Evolutionary conservation across 2,888 invertebrate species (phyloP), one percentile per base, ranked within the genome.

Genomic region (Orthosia gothica): DNA sequence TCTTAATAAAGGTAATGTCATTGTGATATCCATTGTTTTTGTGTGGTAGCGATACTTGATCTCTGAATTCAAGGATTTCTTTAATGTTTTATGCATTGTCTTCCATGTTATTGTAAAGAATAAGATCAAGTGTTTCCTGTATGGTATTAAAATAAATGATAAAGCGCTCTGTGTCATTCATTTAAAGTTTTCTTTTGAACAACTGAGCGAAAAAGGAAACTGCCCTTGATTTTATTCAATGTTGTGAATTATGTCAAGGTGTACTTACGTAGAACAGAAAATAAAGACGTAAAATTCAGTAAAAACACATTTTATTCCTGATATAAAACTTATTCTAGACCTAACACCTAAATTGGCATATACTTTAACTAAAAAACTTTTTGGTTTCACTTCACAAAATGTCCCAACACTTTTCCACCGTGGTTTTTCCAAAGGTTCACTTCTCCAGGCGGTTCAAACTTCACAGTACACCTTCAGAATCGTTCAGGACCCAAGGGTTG

Each of bases 331-430:
- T 91, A 91, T 69, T 86, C 87, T 89, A 91, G 69, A 84, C 87
- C 87, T 91, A 91, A 62, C 83, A 88, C 87, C 87, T 91, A 90
- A n/a, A 88, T 89, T 89, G 87, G 87, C 62, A 76, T 80, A 79
- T 67, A 88, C 87, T 87, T 87, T 87, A 90, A 89, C 87, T 83
- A 89, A 76, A 85, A 87, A 88, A 88, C 89, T 89, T 89, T 91
- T 92, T 90, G 89, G 89, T 91, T 87, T 85, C 91, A 92, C 92
- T 91, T 91, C 90, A 92, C 91, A 87, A 76, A 89, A 84, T 88
- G 89, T 90, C 87, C 88, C 82, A 82, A 76, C 88, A 89, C 88
- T 80, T 79, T 79, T 79, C 76, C 74, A 81, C 78, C 68, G 73
- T 82, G 76, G 70, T 70, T 70, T 71, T 87, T 87, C 85, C 88